Evolutionary conservation across 2,113 vertebrate genomes (phyloP), one percentile per base, ranked within the genome.

Genomic region (Microcebus lehilahytsara): DNA sequence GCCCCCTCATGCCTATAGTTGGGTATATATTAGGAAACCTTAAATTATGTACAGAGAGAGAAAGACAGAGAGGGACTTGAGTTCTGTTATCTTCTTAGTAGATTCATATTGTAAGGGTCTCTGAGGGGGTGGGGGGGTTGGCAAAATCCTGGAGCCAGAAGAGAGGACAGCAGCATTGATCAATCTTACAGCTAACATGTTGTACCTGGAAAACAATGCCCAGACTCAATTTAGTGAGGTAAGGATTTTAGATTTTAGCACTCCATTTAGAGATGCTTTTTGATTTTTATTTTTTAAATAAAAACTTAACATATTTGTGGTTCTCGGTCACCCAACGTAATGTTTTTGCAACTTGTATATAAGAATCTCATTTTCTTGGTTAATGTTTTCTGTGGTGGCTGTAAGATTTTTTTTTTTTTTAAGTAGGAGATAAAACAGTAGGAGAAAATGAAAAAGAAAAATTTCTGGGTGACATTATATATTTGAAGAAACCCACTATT

Each of bases 151-250:
- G 99, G 99, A 99, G 99, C 99, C 99, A 98, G 99, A 99, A 99
- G 99, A 99, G 98, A 99, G 99, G 99, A 99, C 99, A 98, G 99
- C 99, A 98, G 99, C 99, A 98, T 98, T 99, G 99, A 99, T 99
- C 98, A 99, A 99, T 98, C 99, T 99, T 97, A 99, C 99, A 98
- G 99, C 99, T 99, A 99, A 99, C 99, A 99, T 99, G 99, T 99
- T 99, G 99, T 99, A 99, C 99, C 99, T 99, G 98, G 99, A 99
- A 99, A 99, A 99, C 98, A 99, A 99, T 98, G 98, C 99, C 98
- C 99, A 99, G 96, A 98, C 99, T 97, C 99, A 99, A 86, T 99
- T 99, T 99, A 99, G 98, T 96, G 99, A 99, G 99, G 99, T 99
- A 99, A 99, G 99, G 97, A 97, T 71, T 98, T 97, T 88, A 98